Base-by-base conservation (phyloP, 2,888 invertebrate species). In the Heterodera filipjevi region DNA sequence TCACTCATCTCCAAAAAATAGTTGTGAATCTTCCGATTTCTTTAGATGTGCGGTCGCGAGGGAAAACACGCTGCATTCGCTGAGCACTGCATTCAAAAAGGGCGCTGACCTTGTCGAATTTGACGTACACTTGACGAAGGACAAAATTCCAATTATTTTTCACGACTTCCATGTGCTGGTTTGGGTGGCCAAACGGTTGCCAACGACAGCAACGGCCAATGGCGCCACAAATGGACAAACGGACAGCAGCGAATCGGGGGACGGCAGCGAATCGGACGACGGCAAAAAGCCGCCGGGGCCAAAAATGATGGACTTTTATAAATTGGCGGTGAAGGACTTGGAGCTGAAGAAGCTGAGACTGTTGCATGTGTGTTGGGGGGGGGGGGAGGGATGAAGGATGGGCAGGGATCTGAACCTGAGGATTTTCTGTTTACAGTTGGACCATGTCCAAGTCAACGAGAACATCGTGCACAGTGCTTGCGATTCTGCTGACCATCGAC, bases 121-220 rank as follows among this genome's bases (percentile, higher is more conserved):
- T 91, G 99, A 99, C 92, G 97, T 99, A 44, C 97, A 98, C 89
- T 91, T 99, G 80, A 95, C 95, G 86, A 96, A 96, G 68, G 73
- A 78, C 64, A 66, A 64, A 59, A 76, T 78, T 1, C 75, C 91
- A 12, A 94, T 99, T 77, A 94, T 99, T 84, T 96, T 96, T 91
- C 99, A 99, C 90, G 98, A 99, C 90, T 98, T 95, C 90, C 93
- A 94, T 91, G 95, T 97, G 68, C 94, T 94, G 89, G 94, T 98
- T 14, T 86, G 86, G 12, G 88, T 88, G 3, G 87, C 88, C 14
- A 82, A 84, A 66, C 80, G 87, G 27, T 66, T 78, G 1, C 78
- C 84, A 8, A 74, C 66, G 12, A 66, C 27, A 5, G 44, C 64
- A 14, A 39, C 39, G 39, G 39, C 8, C 39, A n/a, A n/a, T n/a